Conservation (phyloP, 1,140 invertebrate species). For the Heliconius hermathena region DNA sequence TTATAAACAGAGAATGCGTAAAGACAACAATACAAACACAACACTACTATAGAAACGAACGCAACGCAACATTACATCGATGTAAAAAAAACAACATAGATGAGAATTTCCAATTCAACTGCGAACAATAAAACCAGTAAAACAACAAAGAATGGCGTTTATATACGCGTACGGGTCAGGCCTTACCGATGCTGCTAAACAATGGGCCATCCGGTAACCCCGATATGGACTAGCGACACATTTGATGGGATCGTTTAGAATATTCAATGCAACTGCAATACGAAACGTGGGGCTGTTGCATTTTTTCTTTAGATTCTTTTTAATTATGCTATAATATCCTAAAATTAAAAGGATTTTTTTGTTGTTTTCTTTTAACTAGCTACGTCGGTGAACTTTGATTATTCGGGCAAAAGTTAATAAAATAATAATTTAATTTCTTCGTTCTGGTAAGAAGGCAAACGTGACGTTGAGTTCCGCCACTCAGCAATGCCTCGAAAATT, state of each 20-base stretch:
- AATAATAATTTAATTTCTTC: too few species aligned
- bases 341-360: too few species aligned
- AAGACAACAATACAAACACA: neutral
- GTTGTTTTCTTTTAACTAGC: too few species aligned
- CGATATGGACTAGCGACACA: conserved; percentile 27
- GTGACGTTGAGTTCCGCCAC: neutral
- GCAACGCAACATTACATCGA: conserved; percentile 8
- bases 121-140: conserved; percentile 21
- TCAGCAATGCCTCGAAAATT: neutral
- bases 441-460: neutral
- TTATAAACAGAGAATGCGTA: neutral
- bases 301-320: neutral
- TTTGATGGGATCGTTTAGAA: conserved; percentile 15
- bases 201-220: conserved; percentile 39
- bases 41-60: neutral
- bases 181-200: conserved; percentile 24
- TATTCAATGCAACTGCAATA: neutral
- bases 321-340: too few species aligned
- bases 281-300: neutral
- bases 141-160: conserved; percentile 29
- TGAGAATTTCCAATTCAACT: conserved; percentile 7
- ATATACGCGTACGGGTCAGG: conserved; percentile 16
- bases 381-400: neutral
- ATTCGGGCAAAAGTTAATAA: too few species aligned
- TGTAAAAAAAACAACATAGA: conserved; percentile 1